Conservation (phyloP, 2,113 vertebrate species). For the Xenotilapia longispinis region DNA sequence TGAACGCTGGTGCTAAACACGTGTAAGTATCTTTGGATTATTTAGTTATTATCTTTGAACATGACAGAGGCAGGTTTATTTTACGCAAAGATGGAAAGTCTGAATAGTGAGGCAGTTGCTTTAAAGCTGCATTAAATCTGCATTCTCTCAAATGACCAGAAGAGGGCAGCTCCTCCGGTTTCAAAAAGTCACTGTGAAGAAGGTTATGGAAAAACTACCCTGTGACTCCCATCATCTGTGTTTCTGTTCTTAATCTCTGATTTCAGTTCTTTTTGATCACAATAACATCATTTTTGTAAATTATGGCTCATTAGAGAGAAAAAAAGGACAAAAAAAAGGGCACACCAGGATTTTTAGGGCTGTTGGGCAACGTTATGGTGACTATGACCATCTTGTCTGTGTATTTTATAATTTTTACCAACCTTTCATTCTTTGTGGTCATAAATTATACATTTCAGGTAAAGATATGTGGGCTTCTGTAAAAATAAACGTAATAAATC, state of each 20-base stretch:
- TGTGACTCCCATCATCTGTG: background rate
- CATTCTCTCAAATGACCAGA: background rate
- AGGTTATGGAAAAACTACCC: background rate
- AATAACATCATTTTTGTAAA: fast-evolving
- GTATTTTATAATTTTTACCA: background rate
- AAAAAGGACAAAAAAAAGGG: background rate
- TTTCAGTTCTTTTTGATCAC: background rate
- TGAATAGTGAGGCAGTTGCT: background rate
- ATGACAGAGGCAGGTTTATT: background rate
- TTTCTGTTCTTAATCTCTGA: background rate
- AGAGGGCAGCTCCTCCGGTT: fast-evolving
- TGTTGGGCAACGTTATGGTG: background rate
- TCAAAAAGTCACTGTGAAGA: background rate
- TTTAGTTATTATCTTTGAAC: background rate
- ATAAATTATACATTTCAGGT: background rate
- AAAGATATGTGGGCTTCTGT: background rate
- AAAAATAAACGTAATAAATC: background rate
- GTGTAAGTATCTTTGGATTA: slow-evolving; percentile 78
- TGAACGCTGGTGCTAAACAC: slow-evolving; percentile 95
- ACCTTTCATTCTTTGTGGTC: background rate
- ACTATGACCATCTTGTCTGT: background rate
- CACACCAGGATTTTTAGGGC: background rate
- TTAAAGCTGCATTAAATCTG: background rate
- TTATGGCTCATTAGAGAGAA: background rate
- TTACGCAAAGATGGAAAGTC: background rate